Conservation (phyloP, 2,113 vertebrate genomes). For the Myotis brandtii region DNA sequence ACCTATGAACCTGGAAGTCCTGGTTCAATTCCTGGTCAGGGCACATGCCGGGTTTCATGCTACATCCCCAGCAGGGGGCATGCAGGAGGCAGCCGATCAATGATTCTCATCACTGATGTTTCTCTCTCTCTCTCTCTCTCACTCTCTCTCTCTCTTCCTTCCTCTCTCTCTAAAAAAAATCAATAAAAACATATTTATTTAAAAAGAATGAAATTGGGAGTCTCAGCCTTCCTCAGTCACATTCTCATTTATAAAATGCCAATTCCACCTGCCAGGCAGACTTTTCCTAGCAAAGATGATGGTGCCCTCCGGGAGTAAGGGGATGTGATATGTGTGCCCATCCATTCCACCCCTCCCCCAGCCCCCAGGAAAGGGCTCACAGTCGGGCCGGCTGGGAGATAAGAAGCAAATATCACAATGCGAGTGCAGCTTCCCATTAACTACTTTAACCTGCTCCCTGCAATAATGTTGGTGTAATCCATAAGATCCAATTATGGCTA, state of each 20-base stretch:
- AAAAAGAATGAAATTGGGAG: neutral
- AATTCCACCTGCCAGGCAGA: neutral
- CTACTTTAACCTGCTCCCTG: constrained; percentile 54
- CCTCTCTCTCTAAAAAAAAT: too few species aligned
- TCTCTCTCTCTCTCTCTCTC: too few species aligned
- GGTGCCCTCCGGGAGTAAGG: rapidly evolving
- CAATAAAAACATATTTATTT: too few species aligned
- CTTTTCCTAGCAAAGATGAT: neutral
- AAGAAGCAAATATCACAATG: constrained; percentile 41
- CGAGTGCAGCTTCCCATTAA: neutral
- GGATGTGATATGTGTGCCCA: too few species aligned
- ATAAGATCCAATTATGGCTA: constrained; percentile 63
- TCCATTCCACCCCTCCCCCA: neutral
- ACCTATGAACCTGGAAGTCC: too few species aligned
- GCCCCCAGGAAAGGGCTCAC: neutral
- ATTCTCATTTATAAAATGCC: neutral
- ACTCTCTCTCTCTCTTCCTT: too few species aligned
- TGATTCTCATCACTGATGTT: too few species aligned
- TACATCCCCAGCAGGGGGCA: too few species aligned
- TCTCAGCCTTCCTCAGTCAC: neutral
- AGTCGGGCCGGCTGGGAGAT: neutral
- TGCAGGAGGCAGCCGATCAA: too few species aligned
- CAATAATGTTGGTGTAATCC: constrained; percentile 47
- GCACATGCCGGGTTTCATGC: too few species aligned
- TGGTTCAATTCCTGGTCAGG: too few species aligned